Evolutionary conservation across 2,113 vertebrate genomes (phyloP).

Genomic region (Gobio gobio): DNA sequence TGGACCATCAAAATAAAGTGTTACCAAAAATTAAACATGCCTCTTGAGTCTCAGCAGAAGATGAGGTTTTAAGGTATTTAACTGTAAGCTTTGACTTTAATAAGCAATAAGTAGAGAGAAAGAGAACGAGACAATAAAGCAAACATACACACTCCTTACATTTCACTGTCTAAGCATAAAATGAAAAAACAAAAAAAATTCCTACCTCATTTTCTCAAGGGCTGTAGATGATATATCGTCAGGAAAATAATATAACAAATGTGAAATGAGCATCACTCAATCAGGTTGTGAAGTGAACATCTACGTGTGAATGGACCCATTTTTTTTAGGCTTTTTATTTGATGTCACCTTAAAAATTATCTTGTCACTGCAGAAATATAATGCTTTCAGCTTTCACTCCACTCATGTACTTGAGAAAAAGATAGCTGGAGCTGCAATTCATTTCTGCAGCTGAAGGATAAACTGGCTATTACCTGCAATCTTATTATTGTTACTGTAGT

Average conservation of each 20-base stretch:
- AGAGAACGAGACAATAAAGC: not conserved
- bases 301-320: not conserved
- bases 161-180: not conserved
- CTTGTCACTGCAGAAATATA: not conserved
- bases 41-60: not conserved
- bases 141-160: not conserved
- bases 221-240: not conserved
- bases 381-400: not conserved
- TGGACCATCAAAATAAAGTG: no score
- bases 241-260: not conserved
- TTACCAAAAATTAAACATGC: not conserved
- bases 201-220: not conserved
- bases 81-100: not conserved
- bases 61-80: not conserved
- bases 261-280: not conserved
- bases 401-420: constrained; percentile 1
- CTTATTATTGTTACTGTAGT: not conserved
- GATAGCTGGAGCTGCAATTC: not conserved
- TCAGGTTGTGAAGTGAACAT: not conserved
- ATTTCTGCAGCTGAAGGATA: constrained; percentile 25
- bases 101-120: not conserved
- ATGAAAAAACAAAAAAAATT: not conserved
- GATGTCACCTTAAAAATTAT: not conserved
- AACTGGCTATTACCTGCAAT: constrained; percentile 15
- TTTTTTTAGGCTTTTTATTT: constrained; percentile 5